Conservation (phyloP, 2,888 invertebrate species). For the Dynastes hyllus region DNA sequence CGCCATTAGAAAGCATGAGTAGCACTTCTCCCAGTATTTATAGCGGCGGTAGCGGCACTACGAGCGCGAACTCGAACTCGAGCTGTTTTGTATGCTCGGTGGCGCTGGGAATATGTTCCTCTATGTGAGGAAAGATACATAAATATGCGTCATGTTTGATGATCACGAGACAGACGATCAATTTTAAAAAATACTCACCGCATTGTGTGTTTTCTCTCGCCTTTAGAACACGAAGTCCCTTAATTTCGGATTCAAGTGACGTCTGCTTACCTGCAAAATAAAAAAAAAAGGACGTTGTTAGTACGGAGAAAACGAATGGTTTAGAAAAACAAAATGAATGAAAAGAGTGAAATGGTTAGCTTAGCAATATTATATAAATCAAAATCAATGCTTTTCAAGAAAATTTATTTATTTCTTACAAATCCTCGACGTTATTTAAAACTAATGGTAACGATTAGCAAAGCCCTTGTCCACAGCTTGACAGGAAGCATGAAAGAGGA, state of each 20-base stretch:
- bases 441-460: no score
- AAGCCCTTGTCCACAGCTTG: no score
- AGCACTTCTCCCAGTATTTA: not conserved
- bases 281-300: conserved; percentile 10
- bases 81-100: conserved; percentile 30
- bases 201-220: not conserved
- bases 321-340: no score
- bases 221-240: not conserved
- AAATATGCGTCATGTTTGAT: conserved; percentile 33
- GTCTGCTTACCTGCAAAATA: conserved; percentile 43
- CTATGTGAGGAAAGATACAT: not conserved
- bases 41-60: not conserved
- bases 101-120: conserved; percentile 26
- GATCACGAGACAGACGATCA: not conserved
- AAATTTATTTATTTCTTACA: no score
- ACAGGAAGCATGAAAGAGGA: no score
- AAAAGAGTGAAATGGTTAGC: no score
- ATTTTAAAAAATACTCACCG: conserved; percentile 14
- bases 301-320: not conserved
- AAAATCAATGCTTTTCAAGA: no score
- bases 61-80: no score
- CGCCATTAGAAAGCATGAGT: conserved; percentile 41
- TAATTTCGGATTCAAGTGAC: conserved; percentile 9
- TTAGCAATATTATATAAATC: no score
- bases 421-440: no score